Evolutionary conservation across 2,113 vertebrate species (phyloP).

Genomic region (Etia nguti): DNA sequence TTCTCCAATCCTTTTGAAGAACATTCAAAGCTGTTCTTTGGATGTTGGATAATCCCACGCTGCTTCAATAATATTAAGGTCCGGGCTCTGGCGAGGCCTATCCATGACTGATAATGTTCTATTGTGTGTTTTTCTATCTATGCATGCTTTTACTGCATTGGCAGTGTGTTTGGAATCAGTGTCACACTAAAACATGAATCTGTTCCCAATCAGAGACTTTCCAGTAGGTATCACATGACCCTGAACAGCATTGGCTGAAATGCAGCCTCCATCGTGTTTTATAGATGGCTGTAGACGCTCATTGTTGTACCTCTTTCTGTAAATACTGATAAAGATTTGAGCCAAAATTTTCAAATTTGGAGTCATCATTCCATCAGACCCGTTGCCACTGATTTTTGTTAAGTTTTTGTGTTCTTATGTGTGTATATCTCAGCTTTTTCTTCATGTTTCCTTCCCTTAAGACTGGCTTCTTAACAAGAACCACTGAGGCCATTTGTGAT

Average conservation of each 20-base stretch:
- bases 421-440: too few relatives aligned
- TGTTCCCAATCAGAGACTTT: background rate
- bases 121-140: background rate
- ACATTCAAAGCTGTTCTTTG: background rate
- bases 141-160: background rate
- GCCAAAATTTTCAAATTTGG: too few relatives aligned
- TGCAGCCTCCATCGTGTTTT: background rate
- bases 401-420: too few relatives aligned
- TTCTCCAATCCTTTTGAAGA: background rate
- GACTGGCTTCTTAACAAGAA: too few relatives aligned
- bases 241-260: background rate
- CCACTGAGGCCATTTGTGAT: too few relatives aligned
- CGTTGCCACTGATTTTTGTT: too few relatives aligned
- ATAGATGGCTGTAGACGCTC: background rate
- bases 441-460: too few relatives aligned
- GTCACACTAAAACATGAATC: background rate
- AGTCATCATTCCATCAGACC: too few relatives aligned
- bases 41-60: background rate
- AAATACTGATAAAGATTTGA: too few relatives aligned
- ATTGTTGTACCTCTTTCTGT: too few relatives aligned
- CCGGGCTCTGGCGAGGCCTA: background rate
- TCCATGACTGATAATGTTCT: background rate
- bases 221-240: background rate
- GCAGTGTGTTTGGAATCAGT: background rate
- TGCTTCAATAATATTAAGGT: background rate